A percentile compares a stretch with the other conserved stretches of the same genome.
These are phyloP conservation scores for Tragulus kanchil DNA, from an alignment of 2,113 vertebrate species.

Conservation along the genomic window DNA sequence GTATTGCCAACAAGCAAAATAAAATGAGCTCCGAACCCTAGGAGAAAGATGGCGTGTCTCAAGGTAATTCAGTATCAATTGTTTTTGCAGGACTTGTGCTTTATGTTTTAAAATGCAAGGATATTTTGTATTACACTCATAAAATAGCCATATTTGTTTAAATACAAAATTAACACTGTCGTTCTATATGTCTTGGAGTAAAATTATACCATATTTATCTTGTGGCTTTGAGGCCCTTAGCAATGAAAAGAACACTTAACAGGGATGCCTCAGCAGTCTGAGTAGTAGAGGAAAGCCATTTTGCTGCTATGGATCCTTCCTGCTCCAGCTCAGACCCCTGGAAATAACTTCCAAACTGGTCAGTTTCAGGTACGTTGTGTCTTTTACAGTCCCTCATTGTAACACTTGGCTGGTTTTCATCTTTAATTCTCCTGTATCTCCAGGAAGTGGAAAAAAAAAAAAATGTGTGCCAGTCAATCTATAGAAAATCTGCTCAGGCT, in stretches of 20 bases:
- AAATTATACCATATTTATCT: not conserved
- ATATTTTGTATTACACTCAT: not conserved
- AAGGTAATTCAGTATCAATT: not conserved
- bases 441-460: slow-evolving; percentile 62
- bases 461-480: slow-evolving; percentile 61
- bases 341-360: not conserved
- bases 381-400: not conserved
- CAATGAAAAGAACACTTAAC: not conserved
- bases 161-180: slow-evolving; percentile 25
- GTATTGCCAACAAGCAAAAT: not conserved
- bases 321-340: not conserved
- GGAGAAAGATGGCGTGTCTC: not conserved
- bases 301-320: not conserved
- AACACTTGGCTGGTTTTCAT: slow-evolving; percentile 27
- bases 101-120: slow-evolving; percentile 5
- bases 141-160: not conserved
- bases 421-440: slow-evolving; percentile 65
- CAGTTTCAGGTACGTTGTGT: not conserved
- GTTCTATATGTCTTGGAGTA: not conserved
- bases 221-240: not conserved
- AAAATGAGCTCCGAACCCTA: not conserved
- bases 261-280: not conserved
- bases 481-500: slow-evolving; percentile 70
- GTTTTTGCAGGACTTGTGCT: not conserved
- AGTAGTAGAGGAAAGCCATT: not conserved